A percentile compares a stretch with the other conserved stretches of the same genome.
Conservation (phyloP, 2,888 invertebrate genomes). For the Lithophane ornitopus region DNA sequence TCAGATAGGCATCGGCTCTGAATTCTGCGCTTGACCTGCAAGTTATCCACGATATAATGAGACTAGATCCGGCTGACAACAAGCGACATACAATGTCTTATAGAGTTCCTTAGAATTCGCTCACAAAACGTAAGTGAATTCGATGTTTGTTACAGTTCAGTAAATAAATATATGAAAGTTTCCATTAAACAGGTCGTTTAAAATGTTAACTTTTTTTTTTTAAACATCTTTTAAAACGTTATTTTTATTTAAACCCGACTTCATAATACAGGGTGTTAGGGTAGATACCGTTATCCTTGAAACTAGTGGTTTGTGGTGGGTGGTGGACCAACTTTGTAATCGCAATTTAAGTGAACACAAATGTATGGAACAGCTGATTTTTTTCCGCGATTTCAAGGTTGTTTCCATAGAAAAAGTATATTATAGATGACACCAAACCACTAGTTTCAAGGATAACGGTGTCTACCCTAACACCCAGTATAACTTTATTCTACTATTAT, state of each 20-base stretch:
- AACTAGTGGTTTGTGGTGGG: too few relatives aligned
- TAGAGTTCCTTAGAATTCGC: constrained; percentile 60
- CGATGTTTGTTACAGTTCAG: neutral
- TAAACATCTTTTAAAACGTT: neutral
- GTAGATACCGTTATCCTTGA: too few relatives aligned
- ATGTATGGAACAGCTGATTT: too few relatives aligned
- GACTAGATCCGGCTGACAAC: constrained; percentile 80
- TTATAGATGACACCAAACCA: too few relatives aligned
- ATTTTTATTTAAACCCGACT: neutral
- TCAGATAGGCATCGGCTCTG: constrained; percentile 67
- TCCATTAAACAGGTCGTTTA: neutral
- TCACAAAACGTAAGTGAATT: neutral
- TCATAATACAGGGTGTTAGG: too few relatives aligned
- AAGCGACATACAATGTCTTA: constrained; percentile 65
- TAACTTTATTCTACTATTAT: neutral
- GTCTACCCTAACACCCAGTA: too few relatives aligned
- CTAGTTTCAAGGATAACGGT: too few relatives aligned
- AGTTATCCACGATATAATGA: constrained; percentile 68
- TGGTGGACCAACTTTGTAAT: too few relatives aligned
- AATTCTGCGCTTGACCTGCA: constrained; percentile 74
- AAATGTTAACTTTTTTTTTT: neutral
- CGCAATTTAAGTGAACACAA: too few relatives aligned
- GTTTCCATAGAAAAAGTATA: too few relatives aligned
- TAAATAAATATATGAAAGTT: neutral
- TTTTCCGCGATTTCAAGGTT: too few relatives aligned